phyloP scores from a whole-genome alignment of 1,140 invertebrate species.

The Listronotus bonariensis region DNA sequence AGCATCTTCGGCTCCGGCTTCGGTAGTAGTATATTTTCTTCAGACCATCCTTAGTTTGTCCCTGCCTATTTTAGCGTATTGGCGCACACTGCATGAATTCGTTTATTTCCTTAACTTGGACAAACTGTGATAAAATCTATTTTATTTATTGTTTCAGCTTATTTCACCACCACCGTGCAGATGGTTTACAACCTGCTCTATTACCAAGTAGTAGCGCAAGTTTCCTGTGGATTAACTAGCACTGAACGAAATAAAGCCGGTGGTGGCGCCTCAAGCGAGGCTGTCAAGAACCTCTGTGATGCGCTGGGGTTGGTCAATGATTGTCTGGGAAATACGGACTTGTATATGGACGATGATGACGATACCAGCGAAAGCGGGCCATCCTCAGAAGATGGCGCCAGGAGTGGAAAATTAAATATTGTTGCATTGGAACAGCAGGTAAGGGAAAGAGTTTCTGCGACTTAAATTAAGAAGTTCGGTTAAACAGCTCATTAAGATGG shows the following conservation, averaged over 20 bases:
- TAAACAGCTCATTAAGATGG: no score
- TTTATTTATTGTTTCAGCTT: slow-evolving; percentile 68
- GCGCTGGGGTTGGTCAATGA: slow-evolving; percentile 59
- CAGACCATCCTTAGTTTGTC: no score
- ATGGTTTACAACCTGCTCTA: slow-evolving; percentile 87
- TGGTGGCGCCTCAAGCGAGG: slow-evolving; percentile 36
- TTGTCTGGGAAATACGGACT: slow-evolving; percentile 57
- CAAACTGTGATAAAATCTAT: slow-evolving; percentile 5
- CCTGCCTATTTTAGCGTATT: no score
- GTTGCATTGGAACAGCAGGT: slow-evolving; percentile 58
- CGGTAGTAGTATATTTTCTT: no score
- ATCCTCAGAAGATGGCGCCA: neutral
- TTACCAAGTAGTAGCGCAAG: slow-evolving; percentile 80
- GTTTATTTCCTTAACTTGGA: no score
- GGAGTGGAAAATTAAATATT: slow-evolving; percentile 49
- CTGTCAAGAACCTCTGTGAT: slow-evolving; percentile 45
- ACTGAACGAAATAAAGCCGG: slow-evolving; percentile 56
- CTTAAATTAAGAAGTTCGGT: no score
- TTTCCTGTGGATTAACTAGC: slow-evolving; percentile 69
- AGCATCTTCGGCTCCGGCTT: no score
- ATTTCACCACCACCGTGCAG: slow-evolving; percentile 84
- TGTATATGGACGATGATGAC: slow-evolving; percentile 58
- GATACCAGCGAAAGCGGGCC: slow-evolving; percentile 21
- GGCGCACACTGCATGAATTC: no score
- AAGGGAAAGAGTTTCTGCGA: no score